These are phyloP conservation scores for Etheostoma perlongum DNA, from an alignment of 2,797 vertebrate species.

Conservation along the genomic window DNA sequence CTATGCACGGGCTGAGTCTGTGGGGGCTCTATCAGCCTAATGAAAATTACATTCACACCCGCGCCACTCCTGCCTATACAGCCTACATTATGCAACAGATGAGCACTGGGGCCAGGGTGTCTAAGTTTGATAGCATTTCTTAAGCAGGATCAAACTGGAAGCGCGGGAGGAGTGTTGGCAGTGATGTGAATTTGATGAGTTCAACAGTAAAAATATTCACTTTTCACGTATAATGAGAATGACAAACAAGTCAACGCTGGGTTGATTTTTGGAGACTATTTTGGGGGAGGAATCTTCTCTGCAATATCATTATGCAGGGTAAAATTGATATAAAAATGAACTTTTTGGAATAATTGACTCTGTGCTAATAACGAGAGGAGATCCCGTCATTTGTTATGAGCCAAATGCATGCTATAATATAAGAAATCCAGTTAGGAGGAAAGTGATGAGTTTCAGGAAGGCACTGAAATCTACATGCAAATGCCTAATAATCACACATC, in stretches of 20 bases:
- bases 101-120: slow-evolving; percentile 78
- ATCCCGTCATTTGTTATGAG: slow-evolving; percentile 88
- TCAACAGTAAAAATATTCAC: slow-evolving; percentile 84
- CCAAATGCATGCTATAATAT: slow-evolving; percentile 99
- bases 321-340: slow-evolving; percentile 87
- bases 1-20: slow-evolving; percentile 56
- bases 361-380: slow-evolving; percentile 84
- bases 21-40: slow-evolving; percentile 75
- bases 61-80: slow-evolving; percentile 75
- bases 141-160: slow-evolving; percentile 80
- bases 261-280: slow-evolving; percentile 66
- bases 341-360: slow-evolving; percentile 89
- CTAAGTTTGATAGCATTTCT: slow-evolving; percentile 81
- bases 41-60: slow-evolving; percentile 83
- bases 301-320: slow-evolving; percentile 73
- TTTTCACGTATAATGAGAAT: slow-evolving; percentile 78
- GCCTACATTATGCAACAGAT: slow-evolving; percentile 86
- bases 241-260: slow-evolving; percentile 68
- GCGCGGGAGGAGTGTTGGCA: slow-evolving; percentile 72
- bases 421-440: slow-evolving; percentile 98
- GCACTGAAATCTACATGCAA: slow-evolving; percentile 96
- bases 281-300: slow-evolving; percentile 56
- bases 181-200: slow-evolving; percentile 84
- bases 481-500: slow-evolving; percentile 99
- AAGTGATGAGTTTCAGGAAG: slow-evolving; percentile 96